phyloP scores from a whole-genome alignment of 2,113 vertebrate species.

The Thalassoma bifasciatum region DNA sequence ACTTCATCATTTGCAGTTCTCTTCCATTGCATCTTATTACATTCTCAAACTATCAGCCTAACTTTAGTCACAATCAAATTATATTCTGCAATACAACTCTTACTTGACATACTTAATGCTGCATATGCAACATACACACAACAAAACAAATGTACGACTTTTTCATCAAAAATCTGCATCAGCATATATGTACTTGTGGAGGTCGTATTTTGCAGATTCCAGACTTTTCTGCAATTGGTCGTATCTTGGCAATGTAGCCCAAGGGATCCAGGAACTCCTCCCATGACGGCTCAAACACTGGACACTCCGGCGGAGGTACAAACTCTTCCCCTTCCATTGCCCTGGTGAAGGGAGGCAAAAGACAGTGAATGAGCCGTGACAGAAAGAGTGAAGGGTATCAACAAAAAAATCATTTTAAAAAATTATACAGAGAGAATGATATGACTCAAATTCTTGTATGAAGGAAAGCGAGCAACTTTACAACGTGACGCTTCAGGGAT shows the following conservation, averaged over 20 bases:
- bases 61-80: too few species aligned
- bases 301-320: constrained; percentile 96
- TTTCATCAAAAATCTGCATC: not conserved
- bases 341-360: constrained; percentile 62
- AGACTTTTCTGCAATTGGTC: constrained; percentile 95
- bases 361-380: not conserved
- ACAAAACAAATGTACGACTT: not conserved
- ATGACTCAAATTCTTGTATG: too few species aligned
- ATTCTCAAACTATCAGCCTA: too few species aligned
- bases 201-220: constrained; percentile 99
- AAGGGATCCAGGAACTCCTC: constrained; percentile 96
- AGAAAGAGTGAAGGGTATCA: not conserved
- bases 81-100: too few species aligned
- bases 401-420: too few species aligned
- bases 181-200: constrained; percentile 86
- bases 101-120: not conserved
- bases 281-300: constrained; percentile 97
- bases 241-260: constrained; percentile 96
- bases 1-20: too few species aligned
- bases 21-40: too few species aligned
- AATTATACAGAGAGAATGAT: too few species aligned
- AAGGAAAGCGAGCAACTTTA: too few species aligned
- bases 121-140: not conserved
- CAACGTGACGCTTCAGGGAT: too few species aligned
- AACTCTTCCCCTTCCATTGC: constrained; percentile 90